These are phyloP conservation scores for Microtus oregoni DNA, from an alignment of 2,113 vertebrate species.

Conservation along the genomic window DNA sequence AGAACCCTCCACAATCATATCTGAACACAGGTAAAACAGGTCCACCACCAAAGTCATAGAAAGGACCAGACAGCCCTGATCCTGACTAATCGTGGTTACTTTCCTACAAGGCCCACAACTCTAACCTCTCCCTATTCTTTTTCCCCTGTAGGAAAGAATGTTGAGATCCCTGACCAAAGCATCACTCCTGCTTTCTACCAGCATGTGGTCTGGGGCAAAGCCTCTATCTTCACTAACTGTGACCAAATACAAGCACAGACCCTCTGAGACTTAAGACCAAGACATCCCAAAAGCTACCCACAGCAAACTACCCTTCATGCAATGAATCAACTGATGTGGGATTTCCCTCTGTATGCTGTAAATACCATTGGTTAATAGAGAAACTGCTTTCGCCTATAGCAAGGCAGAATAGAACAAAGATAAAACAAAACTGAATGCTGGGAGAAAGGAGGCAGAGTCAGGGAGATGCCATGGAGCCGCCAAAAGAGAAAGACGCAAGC, in stretches of 20 bases:
- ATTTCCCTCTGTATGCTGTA: too few relatives aligned
- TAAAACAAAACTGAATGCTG: too few relatives aligned
- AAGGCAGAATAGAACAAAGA: too few relatives aligned
- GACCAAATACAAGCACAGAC: background rate
- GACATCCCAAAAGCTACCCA: background rate
- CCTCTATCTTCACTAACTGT: background rate
- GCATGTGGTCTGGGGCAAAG: background rate
- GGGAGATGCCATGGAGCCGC: too few relatives aligned
- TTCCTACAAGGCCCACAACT: background rate
- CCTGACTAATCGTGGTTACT: background rate
- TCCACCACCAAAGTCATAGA: background rate
- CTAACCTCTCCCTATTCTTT: background rate
- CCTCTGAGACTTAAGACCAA: background rate
- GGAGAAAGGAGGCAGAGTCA: too few relatives aligned
- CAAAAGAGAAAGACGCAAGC: too few relatives aligned
- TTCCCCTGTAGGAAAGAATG: background rate
- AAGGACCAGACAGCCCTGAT: background rate
- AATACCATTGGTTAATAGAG: too few relatives aligned
- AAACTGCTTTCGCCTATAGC: too few relatives aligned
- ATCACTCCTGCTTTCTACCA: background rate
- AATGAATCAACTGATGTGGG: background rate
- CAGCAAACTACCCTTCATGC: background rate
- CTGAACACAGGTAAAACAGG: background rate
- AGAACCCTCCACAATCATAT: background rate
- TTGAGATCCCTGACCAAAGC: background rate